These are phyloP conservation scores for Radopholus similis DNA, from an alignment of 1,140 invertebrate species.

Conservation along the genomic window DNA sequence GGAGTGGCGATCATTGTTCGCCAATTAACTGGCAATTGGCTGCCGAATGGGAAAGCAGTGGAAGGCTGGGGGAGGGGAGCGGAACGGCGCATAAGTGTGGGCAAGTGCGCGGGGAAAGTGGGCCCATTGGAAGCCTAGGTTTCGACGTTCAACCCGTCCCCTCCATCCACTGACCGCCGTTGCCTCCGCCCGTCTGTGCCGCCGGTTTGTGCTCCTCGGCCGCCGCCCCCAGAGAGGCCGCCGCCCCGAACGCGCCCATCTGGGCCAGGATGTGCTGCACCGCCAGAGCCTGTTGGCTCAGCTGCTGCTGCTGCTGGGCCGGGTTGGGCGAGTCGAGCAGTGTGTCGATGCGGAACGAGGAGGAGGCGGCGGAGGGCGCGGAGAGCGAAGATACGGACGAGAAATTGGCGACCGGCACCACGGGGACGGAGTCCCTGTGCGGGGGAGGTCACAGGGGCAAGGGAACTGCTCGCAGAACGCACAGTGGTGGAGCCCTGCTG, in stretches of 20 bases:
- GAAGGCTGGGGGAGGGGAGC: no score
- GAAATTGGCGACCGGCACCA: neutral
- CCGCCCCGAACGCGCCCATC: neutral
- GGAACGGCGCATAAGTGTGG: no score
- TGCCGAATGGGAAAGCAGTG: no score
- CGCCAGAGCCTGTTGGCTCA: neutral
- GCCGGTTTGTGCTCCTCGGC: neutral
- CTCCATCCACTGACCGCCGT: neutral
- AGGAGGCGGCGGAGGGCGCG: neutral
- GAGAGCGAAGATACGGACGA: neutral
- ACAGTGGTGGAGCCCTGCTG: no score
- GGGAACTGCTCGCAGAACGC: no score
- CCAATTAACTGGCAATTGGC: no score
- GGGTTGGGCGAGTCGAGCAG: neutral
- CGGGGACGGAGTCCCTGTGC: neutral
- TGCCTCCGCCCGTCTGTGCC: neutral
- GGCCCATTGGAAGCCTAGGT: no score
- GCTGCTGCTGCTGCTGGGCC: neutral
- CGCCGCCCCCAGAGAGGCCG: neutral
- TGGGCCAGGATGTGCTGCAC: slow-evolving; percentile 16
- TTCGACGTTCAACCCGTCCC: neutral
- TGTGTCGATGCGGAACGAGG: slow-evolving; percentile 13
- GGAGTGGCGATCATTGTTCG: no score
- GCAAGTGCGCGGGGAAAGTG: no score
- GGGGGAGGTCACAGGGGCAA: no score